Conservation (phyloP, 2,888 invertebrate species). For the Mesorhabditis sp. region DNA sequence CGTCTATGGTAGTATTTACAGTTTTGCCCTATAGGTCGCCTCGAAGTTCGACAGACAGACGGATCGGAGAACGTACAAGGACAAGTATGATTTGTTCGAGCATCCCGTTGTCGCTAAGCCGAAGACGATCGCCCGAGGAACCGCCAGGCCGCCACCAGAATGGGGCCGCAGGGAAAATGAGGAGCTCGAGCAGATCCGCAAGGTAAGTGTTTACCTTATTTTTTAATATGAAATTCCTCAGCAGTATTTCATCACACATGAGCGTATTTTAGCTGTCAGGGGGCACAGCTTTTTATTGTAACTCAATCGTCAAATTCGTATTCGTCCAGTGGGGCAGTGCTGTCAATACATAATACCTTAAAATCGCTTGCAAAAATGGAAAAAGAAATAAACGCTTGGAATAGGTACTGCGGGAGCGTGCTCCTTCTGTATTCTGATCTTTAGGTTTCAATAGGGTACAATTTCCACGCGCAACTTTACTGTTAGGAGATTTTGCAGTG, state of each 20-base stretch:
- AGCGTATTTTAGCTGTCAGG: background rate
- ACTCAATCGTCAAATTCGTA: no score
- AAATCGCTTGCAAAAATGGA: no score
- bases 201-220: background rate
- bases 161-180: conserved; percentile 53
- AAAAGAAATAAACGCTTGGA: no score
- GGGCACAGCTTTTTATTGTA: no score
- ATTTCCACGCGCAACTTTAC: no score
- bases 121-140: conserved; percentile 37
- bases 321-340: no score
- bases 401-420: no score
- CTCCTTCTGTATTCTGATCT: no score
- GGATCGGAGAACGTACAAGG: conserved; percentile 72
- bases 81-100: conserved; percentile 25
- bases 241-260: background rate
- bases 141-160: conserved; percentile 45
- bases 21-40: conserved; percentile 85
- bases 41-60: conserved; percentile 97
- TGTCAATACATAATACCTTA: no score
- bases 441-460: no score
- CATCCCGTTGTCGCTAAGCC: conserved; percentile 27
- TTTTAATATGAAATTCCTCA: background rate
- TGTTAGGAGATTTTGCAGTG: no score
- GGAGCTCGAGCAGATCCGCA: conserved; percentile 44
- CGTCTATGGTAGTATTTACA: conserved; percentile 59